Percentiles rank a stretch among this genome's conserved stretches.
Conservation (phyloP, 2,113 vertebrate species). For the Rhipidura dahli region DNA sequence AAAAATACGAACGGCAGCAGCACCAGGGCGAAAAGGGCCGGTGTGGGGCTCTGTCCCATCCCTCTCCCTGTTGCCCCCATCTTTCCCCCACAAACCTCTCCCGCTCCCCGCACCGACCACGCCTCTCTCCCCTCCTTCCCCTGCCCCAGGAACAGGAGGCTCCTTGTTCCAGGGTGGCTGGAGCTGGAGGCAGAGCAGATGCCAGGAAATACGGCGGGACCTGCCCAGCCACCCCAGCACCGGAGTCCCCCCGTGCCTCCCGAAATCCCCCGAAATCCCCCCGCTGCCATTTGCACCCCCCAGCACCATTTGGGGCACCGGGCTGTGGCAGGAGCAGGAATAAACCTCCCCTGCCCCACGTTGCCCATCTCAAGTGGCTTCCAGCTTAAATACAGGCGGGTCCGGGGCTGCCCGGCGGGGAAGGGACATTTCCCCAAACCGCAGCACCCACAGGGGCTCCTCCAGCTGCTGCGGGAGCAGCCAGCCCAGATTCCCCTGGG, state of each 20-base stretch:
- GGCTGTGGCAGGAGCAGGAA: not conserved
- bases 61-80: not conserved
- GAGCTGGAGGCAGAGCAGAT: not conserved
- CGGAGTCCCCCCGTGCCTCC: not conserved
- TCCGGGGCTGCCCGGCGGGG: not conserved
- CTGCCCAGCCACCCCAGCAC: not conserved
- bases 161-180: not conserved
- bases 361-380: not conserved
- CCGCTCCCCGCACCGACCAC: not conserved
- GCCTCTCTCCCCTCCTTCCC: not conserved
- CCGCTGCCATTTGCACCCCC: rapidly evolving
- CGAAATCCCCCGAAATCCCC: rapidly evolving
- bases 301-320: rapidly evolving
- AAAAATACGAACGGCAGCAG: rapidly evolving
- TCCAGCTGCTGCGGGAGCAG: not conserved
- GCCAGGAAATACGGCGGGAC: not conserved
- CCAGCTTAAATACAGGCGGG: not conserved
- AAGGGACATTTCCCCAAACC: not conserved
- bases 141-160: not conserved
- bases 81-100: not conserved
- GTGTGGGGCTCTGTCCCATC: rapidly evolving
- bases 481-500: rapidly evolving
- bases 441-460: not conserved
- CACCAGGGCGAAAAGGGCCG: rapidly evolving
- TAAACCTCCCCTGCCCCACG: not conserved